phyloP scores from a whole-genome alignment of 2,888 invertebrate species.

The Synergus gifuensis region DNA sequence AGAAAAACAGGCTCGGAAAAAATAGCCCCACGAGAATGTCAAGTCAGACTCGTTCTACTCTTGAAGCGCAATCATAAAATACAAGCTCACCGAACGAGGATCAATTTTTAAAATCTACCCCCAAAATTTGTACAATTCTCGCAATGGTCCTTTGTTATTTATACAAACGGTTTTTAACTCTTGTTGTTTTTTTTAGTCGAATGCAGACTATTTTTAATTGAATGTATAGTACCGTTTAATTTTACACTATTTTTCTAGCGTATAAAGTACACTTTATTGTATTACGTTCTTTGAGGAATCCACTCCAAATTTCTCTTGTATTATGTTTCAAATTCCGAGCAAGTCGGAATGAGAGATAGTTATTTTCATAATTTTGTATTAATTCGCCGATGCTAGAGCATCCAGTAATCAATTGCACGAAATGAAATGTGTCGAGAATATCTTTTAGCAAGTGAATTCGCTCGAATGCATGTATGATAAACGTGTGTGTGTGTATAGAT shows the following conservation, averaged over 20 bases:
- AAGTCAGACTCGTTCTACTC: slow-evolving; percentile 24
- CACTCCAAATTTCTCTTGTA: neutral
- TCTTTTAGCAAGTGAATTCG: slow-evolving; percentile 13
- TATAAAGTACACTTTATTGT: slow-evolving; percentile 13
- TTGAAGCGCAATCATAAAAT: slow-evolving; percentile 17
- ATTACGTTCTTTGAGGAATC: slow-evolving; percentile 5
- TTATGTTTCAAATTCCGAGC: slow-evolving; percentile 21
- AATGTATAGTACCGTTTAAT: slow-evolving; percentile 36
- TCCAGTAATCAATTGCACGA: slow-evolving; percentile 7
- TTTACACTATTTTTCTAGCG: neutral
- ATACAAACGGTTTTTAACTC: neutral
- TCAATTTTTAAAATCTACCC: slow-evolving; percentile 33
- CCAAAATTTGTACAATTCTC: slow-evolving; percentile 27
- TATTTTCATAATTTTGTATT: slow-evolving; percentile 41
- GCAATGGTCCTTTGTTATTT: slow-evolving; percentile 35
- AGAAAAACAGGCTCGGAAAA: slow-evolving; percentile 86
- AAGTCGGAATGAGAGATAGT: slow-evolving; percentile 16
- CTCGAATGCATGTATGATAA: slow-evolving; percentile 37
- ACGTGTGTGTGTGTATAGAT: slow-evolving; percentile 34
- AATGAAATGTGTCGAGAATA: slow-evolving; percentile 28
- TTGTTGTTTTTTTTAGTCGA: slow-evolving; percentile 31
- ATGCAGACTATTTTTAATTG: slow-evolving; percentile 37
- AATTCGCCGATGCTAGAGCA: slow-evolving; percentile 18
- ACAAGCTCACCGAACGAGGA: slow-evolving; percentile 18
- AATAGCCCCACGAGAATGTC: slow-evolving; percentile 60